Evolutionary conservation across 1,140 invertebrate genomes (phyloP).

Genomic region (Brachionus rubens): DNA sequence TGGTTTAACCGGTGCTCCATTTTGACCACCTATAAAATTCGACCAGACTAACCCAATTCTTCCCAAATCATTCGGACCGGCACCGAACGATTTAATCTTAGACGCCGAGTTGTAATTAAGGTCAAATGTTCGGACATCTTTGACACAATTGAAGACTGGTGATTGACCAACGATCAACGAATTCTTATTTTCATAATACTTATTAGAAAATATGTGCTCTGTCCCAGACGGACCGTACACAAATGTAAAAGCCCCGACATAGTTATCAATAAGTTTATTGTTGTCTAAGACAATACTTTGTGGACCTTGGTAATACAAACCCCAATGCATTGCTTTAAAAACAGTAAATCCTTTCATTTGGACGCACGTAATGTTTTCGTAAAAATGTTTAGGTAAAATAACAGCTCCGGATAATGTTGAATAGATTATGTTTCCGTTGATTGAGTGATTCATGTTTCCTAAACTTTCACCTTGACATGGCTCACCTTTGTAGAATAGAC

Average conservation of each 20-base stretch:
- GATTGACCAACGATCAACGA: constrained; percentile 12
- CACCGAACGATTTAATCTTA: neutral
- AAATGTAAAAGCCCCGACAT: neutral
- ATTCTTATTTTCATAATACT: constrained; percentile 16
- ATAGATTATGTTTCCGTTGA: constrained; percentile 49
- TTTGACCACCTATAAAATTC: constrained; percentile 50
- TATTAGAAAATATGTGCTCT: neutral
- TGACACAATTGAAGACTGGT: neutral
- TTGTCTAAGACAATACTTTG: neutral
- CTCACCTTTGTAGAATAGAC: constrained; percentile 50
- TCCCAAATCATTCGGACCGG: constrained; percentile 33
- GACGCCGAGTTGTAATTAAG: neutral
- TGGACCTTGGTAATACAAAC: constrained; percentile 21
- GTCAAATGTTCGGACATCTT: constrained; percentile 1
- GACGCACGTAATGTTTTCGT: constrained; percentile 45
- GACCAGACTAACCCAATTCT: constrained; percentile 48
- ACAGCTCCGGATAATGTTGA: neutral
- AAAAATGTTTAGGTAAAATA: constrained; percentile 35
- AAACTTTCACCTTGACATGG: neutral
- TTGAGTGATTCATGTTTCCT: constrained; percentile 9
- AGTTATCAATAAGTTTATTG: constrained; percentile 32
- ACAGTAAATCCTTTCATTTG: constrained; percentile 2
- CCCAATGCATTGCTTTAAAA: constrained; percentile 30
- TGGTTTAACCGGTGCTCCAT: constrained; percentile 51
- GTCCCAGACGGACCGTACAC: neutral